Evolutionary conservation across 2,888 invertebrate species (phyloP).

Genomic region (Leptinotarsa tumamoca): DNA sequence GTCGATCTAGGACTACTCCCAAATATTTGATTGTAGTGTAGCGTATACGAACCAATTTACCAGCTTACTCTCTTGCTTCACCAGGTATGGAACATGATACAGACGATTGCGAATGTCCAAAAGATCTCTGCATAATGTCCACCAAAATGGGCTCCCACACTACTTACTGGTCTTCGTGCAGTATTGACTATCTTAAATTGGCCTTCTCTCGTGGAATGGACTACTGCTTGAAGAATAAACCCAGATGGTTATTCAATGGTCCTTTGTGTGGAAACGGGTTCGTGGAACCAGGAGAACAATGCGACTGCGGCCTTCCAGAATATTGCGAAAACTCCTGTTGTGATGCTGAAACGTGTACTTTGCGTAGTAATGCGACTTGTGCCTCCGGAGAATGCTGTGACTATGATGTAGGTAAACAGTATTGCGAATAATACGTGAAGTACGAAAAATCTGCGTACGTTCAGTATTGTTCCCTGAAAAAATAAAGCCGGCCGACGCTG

Average conservation of each 20-base stretch:
- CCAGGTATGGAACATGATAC: conserved; percentile 93
- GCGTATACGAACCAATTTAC: too few species aligned
- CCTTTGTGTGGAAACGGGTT: conserved; percentile 97
- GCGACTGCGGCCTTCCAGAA: conserved; percentile 87
- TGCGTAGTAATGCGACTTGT: conserved; percentile 89
- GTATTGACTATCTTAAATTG: conserved; percentile 86
- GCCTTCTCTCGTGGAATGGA: conserved; percentile 98
- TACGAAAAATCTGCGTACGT: neutral
- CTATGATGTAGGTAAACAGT: conserved; percentile 70
- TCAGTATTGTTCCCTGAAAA: neutral
- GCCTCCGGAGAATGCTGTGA: conserved; percentile 97
- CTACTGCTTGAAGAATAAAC: conserved; percentile 91
- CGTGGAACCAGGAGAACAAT: conserved; percentile 96
- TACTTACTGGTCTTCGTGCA: conserved; percentile 95
- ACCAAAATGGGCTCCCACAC: conserved; percentile 88
- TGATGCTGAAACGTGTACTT: conserved; percentile 85
- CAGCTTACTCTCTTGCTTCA: conserved; percentile 12
- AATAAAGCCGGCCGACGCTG: too few species aligned
- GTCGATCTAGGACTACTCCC: too few species aligned
- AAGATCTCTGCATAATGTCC: conserved; percentile 96
- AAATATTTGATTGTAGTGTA: too few species aligned
- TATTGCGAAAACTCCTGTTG: conserved; percentile 89
- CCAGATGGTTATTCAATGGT: conserved; percentile 81
- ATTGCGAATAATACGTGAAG: neutral
- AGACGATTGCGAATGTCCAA: conserved; percentile 86